Base-by-base conservation (phyloP, 2,113 vertebrate genomes). In the Nannobrachium achirus region DNA sequence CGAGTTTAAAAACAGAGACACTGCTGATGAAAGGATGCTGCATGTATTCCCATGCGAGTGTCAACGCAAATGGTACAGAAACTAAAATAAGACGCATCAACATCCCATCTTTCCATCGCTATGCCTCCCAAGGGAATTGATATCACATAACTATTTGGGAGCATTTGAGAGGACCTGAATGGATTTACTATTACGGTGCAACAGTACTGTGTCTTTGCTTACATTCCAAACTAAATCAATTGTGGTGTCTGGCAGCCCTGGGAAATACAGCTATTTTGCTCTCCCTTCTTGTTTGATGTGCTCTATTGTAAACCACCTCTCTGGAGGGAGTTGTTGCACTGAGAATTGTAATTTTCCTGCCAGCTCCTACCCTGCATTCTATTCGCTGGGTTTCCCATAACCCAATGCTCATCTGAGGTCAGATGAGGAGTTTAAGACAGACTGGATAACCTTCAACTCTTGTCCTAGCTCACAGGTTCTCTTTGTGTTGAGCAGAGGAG, bases 381-480 rank as follows among this genome's bases (percentile, higher is more conserved):
- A 25, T 18, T 10, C 41, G 0, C 63, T 42, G 50, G 15, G 16
- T n/a, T 19, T 59, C 41, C 1, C 51, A 14, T 48, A 58, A 39
- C 38, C 40, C 65, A 25, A 48, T 66, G 62, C 40, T 49, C 69
- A 69, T 73, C 38, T 66, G 72, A 56, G 64, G 56, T 58, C 25
- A 33, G n/a, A 19, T 44, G 15, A 42, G 42, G 55, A 62, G 5
- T 61, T 59, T 59, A 41, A 75, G 42, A 58, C 38, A 56, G 65
- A 71, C 78, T 61, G 49, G 80, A 50, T 40, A 75, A 57, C 77
- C 66, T 66, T 80, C 64, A 84, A 79, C 68, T 71, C 44, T 58
- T 71, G 66, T 81, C 80, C 80, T 80, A 69, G 71, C 68, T 83
- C 77, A 60, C 15, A 66, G 60, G 39, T 56, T 79, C 66, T 82